A percentile compares a stretch with the other conserved stretches of the same genome.
These are phyloP conservation scores for Drosophila ogumai DNA, from an alignment of 1,140 invertebrate genomes.

Conservation along the genomic window DNA sequence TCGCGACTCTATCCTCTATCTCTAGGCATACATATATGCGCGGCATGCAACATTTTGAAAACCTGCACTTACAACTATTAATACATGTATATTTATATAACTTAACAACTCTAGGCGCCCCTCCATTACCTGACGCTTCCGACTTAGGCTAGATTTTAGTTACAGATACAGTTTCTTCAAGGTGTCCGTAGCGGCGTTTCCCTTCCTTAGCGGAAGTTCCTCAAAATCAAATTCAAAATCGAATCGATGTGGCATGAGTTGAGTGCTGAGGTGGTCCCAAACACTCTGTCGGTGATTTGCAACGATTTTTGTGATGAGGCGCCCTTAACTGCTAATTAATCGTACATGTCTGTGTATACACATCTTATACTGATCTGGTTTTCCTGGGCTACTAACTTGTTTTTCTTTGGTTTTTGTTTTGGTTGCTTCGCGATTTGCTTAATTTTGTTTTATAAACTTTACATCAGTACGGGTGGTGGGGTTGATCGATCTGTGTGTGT, in stretches of 20 bases:
- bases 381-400: constrained; percentile 56
- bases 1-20: constrained; percentile 13
- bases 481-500: constrained; percentile 51
- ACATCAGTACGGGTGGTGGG: constrained; percentile 61
- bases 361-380: constrained; percentile 19
- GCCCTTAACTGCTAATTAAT: constrained; percentile 35
- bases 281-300: constrained; percentile 3
- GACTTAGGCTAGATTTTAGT: constrained; percentile 55
- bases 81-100: constrained; percentile 30
- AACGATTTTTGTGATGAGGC: constrained; percentile 9
- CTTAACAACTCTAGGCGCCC: constrained; percentile 21
- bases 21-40: constrained; percentile 18
- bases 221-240: constrained; percentile 47
- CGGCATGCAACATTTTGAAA: constrained; percentile 58
- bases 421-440: constrained; percentile 14
- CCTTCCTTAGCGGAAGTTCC: constrained; percentile 50
- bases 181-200: constrained; percentile 79
- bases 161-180: constrained; percentile 61
- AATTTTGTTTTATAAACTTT: constrained; percentile 57
- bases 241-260: constrained; percentile 19
- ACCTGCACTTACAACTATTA: constrained; percentile 53
- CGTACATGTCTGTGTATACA: constrained; percentile 8
- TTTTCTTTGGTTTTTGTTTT: not conserved
- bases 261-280: not conserved
- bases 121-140: constrained; percentile 9